Percentiles rank a stretch among this genome's conserved stretches.
Conservation (phyloP, 2,113 vertebrate species). For the Scortum barcoo region DNA sequence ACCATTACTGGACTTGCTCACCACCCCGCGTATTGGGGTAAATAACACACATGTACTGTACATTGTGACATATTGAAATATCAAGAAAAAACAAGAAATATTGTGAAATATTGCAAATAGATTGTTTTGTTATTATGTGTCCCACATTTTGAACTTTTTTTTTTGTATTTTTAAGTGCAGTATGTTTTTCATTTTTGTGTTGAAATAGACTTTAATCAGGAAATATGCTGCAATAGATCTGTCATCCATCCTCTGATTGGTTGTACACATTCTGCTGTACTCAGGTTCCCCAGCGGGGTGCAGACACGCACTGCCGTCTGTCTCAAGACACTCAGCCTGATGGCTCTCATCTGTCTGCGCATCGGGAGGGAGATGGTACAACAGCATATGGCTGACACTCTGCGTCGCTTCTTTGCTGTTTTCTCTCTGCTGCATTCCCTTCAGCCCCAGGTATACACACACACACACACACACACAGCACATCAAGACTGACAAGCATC, state of each 20-base stretch:
- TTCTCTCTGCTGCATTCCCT: slow-evolving; percentile 91
- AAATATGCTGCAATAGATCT: background rate
- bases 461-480: background rate
- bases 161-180: background rate
- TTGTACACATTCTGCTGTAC: slow-evolving; percentile 25
- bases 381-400: slow-evolving; percentile 93
- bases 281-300: slow-evolving; percentile 94
- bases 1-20: slow-evolving; percentile 93
- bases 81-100: too few species aligned
- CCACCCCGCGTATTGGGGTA: slow-evolving; percentile 90
- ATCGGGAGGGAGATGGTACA: slow-evolving; percentile 99
- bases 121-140: background rate
- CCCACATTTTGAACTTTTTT: background rate
- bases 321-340: slow-evolving; percentile 94
- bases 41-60: slow-evolving; percentile 20
- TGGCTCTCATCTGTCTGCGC: slow-evolving; percentile 94
- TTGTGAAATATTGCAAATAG: background rate
- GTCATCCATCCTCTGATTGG: slow-evolving; percentile 35
- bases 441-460: slow-evolving; percentile 86
- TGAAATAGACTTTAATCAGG: slow-evolving; percentile 1
- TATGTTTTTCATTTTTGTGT: slow-evolving; percentile 1
- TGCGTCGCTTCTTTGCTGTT: slow-evolving; percentile 90
- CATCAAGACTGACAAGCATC: background rate
- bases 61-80: too few species aligned
- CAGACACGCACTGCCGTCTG: slow-evolving; percentile 94